These are phyloP conservation scores for Sycobia sp. DNA, from an alignment of 1,140 invertebrate genomes.

Conservation along the genomic window DNA sequence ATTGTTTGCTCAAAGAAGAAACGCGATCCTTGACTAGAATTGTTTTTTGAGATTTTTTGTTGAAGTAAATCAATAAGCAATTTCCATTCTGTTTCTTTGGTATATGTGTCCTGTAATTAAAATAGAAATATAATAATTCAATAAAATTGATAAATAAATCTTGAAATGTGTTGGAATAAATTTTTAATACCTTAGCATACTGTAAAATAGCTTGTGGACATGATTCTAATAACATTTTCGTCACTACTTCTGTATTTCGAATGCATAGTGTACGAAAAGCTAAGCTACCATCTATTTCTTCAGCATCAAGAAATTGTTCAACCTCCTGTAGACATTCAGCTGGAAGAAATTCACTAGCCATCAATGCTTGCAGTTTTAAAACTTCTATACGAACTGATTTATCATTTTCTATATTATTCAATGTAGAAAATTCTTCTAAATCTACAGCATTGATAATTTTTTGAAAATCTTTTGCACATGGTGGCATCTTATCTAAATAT, in stretches of 20 bases:
- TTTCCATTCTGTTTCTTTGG: constrained; percentile 63
- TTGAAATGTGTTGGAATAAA: neutral
- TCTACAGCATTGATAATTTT: constrained; percentile 43
- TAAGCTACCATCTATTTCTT: constrained; percentile 54
- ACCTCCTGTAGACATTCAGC: constrained; percentile 57
- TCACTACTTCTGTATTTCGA: constrained; percentile 45
- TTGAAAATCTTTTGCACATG: constrained; percentile 50
- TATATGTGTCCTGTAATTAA: constrained; percentile 59
- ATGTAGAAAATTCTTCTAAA: constrained; percentile 39
- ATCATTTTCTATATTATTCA: constrained; percentile 37
- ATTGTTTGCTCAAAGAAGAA: constrained; percentile 61
- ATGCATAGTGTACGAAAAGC: constrained; percentile 54
- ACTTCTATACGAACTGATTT: constrained; percentile 48
- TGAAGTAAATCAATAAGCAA: constrained; percentile 59
- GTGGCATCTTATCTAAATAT: constrained; percentile 63
- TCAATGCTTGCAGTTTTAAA: constrained; percentile 54
- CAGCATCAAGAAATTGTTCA: constrained; percentile 53
- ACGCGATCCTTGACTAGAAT: constrained; percentile 51
- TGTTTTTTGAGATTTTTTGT: constrained; percentile 54
- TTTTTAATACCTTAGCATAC: constrained; percentile 64
- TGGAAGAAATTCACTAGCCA: constrained; percentile 55
- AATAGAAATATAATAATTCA: constrained; percentile 18
- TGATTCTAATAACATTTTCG: constrained; percentile 58
- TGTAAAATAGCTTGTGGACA: constrained; percentile 65
- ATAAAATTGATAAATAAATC: neutral